These are phyloP conservation scores for Gastracanthus pulcherrimus DNA, from an alignment of 2,888 invertebrate genomes.

Conservation along the genomic window DNA sequence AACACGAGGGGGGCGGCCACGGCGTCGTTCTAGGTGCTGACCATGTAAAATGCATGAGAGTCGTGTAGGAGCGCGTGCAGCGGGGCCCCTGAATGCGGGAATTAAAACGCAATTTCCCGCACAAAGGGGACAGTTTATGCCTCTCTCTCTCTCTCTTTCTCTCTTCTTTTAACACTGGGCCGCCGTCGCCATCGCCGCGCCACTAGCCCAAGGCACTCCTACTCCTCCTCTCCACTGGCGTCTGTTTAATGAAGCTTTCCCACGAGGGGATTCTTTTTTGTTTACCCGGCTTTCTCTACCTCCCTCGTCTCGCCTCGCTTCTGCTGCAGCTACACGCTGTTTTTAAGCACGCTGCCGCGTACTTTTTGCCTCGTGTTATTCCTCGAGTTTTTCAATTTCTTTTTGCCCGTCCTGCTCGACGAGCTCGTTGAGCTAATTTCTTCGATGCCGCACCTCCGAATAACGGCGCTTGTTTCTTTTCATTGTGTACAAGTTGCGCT, in stretches of 20 bases:
- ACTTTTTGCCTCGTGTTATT: slow-evolving; percentile 4
- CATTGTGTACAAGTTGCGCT: background rate
- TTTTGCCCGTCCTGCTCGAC: background rate
- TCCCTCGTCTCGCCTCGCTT: background rate
- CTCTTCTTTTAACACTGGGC: slow-evolving; percentile 50
- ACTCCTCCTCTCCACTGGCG: slow-evolving; percentile 62
- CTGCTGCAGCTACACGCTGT: background rate
- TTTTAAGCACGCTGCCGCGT: background rate
- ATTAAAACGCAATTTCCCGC: slow-evolving; percentile 77
- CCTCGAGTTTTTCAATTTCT: slow-evolving; percentile 22
- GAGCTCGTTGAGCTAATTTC: background rate
- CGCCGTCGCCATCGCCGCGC: slow-evolving; percentile 30
- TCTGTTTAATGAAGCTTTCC: slow-evolving; percentile 72
- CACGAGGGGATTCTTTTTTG: slow-evolving; percentile 56
- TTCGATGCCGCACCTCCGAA: background rate
- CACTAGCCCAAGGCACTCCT: slow-evolving; percentile 40
- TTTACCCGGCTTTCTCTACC: slow-evolving; percentile 34
- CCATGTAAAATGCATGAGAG: slow-evolving; percentile 73
- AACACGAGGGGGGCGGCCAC: background rate
- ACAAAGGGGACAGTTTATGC: slow-evolving; percentile 76
- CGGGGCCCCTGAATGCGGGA: slow-evolving; percentile 72
- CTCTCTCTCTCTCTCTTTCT: slow-evolving; percentile 58
- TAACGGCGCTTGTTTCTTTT: background rate
- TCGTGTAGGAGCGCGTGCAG: slow-evolving; percentile 59
- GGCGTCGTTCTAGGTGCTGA: slow-evolving; percentile 61